phyloP scores from a whole-genome alignment of 2,888 invertebrate species.

The Caenorhabditis sp. region DNA sequence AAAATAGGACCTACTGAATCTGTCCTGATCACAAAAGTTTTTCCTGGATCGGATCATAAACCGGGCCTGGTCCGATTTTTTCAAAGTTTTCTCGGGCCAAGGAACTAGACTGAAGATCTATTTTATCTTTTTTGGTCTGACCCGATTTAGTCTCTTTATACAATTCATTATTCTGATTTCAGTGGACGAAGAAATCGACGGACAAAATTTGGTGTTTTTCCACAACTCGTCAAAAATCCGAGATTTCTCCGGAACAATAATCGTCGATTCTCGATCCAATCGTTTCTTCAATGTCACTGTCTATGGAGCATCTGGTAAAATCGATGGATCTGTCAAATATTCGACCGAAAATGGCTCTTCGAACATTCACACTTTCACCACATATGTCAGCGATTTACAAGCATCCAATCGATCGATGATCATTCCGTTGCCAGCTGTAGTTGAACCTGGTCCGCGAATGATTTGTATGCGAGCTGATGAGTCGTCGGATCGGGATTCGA shows the following conservation, averaged over 20 bases:
- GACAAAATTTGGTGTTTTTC: constrained; percentile 58
- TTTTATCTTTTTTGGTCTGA: too few species aligned
- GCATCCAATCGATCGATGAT: constrained; percentile 57
- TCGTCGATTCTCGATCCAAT: constrained; percentile 57
- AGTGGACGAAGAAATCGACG: constrained; percentile 48
- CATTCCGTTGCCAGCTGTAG: constrained; percentile 51
- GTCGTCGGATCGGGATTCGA: constrained; percentile 39
- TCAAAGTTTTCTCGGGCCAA: too few species aligned
- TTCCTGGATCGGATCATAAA: too few species aligned
- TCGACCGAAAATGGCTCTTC: constrained; percentile 48
- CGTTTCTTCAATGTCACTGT: constrained; percentile 65
- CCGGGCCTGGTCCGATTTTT: too few species aligned
- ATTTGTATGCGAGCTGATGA: constrained; percentile 62
- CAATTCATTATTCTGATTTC: too few species aligned
- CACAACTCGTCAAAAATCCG: constrained; percentile 65
- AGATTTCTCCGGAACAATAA: constrained; percentile 63
- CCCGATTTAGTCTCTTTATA: too few species aligned
- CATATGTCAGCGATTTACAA: constrained; percentile 60
- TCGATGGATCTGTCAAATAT: constrained; percentile 57
- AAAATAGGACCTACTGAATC: too few species aligned
- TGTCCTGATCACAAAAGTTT: too few species aligned
- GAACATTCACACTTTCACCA: constrained; percentile 62
- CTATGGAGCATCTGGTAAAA: constrained; percentile 59
- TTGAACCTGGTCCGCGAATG: constrained; percentile 47
- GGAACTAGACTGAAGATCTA: too few species aligned